Base-by-base conservation (phyloP, 2,113 vertebrate species). In the Copsychus sechellarum region DNA sequence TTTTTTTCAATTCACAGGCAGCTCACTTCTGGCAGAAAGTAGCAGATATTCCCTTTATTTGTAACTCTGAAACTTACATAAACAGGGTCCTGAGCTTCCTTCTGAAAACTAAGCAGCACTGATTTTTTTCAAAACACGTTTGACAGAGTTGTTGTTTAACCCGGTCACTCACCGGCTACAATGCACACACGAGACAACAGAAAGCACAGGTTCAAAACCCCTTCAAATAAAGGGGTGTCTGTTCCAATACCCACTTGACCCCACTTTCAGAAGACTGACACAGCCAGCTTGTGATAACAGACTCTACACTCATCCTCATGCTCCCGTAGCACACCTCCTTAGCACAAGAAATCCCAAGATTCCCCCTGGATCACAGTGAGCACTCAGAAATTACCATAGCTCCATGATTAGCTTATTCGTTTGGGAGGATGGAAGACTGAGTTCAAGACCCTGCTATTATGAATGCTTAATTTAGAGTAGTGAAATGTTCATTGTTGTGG, bases 151-250 rank as follows among this genome's bases (percentile, higher is more conserved):
- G 26, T n/a, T 56, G 9, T 51, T 72, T 60, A 36, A 69, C 8
- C 28, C 6, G 1, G 19, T 36, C 0, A 0, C 8, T 54, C 42
- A 4, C 42, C n/a, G 48, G 34, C 51, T 60, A 54, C n/a, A 38
- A 34, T 0, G 2, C 1, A 2, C 28, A n/a, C 3, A 4, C 0
- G 4, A 61, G 28, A 5, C 1, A 38, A 40, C 6, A 84, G 36
- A 76, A 82, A 82, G 40, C 16, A 64, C 5, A 31, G 29, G 14
- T 29, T n/a, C 38, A 43, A 89, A 81, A 6, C 3, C 17, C 36
- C 33, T 54, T 29, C 16, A 60, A 7, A 25, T 31, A 21, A 25
- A 50, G 28, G 8, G 4, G 3, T 12, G 25, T 25, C 33, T 26
- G 12, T 45, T 61, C 3, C 0, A 1, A 45, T 20, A 15, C 33